Conservation (phyloP, 2,888 invertebrate genomes). For the Stenodera caucasica region DNA sequence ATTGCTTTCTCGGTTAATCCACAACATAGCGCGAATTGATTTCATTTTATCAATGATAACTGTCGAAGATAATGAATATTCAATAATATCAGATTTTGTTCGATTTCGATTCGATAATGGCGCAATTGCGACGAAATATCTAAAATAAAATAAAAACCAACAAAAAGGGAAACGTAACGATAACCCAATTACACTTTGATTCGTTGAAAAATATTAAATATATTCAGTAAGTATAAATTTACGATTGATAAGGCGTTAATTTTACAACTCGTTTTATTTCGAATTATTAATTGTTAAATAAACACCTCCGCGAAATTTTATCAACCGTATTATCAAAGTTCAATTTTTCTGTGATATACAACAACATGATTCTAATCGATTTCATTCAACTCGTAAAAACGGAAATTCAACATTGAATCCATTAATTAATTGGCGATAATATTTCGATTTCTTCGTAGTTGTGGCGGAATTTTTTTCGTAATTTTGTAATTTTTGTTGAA, state of each 20-base stretch:
- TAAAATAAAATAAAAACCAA: background rate
- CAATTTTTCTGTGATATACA: background rate
- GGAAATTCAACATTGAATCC: no score
- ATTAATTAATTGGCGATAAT: no score
- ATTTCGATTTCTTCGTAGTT: background rate
- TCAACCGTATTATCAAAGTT: background rate
- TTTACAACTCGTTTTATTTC: no score
- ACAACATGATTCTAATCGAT: background rate
- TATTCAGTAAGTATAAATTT: no score
- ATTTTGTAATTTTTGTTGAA: conserved; percentile 28
- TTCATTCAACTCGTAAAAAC: no score
- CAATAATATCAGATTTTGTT: background rate
- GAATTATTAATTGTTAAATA: no score
- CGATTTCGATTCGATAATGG: background rate
- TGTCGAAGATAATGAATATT: conserved; percentile 18
- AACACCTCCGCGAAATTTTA: background rate
- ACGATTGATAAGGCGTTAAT: no score
- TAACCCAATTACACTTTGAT: conserved; percentile 1
- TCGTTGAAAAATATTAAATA: no score
- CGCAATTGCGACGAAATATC: background rate
- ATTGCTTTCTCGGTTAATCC: conserved; percentile 20
- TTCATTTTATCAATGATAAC: conserved; percentile 25
- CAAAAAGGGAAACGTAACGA: background rate
- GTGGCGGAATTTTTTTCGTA: background rate
- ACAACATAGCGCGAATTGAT: conserved; percentile 26